Conservation (phyloP, 2,888 invertebrate species). For the Acrocyrtus sp. region DNA sequence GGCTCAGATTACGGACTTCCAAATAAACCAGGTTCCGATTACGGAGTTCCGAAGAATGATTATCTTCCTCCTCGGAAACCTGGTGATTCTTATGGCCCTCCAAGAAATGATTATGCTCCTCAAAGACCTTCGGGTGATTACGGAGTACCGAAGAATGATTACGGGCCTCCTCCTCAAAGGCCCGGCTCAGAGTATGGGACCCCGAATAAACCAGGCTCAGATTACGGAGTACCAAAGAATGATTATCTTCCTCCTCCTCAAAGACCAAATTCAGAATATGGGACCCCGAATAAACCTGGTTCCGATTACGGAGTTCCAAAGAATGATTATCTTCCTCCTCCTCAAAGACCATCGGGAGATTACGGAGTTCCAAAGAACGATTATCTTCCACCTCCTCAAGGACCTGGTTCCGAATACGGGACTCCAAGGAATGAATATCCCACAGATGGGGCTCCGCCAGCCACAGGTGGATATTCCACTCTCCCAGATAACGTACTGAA, state of each 20-base stretch:
- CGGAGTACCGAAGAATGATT: constrained; percentile 4
- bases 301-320: constrained; percentile 20
- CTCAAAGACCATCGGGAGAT: not conserved
- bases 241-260: not conserved
- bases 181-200: constrained; percentile 16
- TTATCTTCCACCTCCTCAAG: constrained; percentile 3
- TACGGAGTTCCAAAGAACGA: not conserved
- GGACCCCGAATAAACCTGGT: constrained; percentile 1
- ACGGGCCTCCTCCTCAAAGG: not conserved
- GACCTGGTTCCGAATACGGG: too few relatives aligned
- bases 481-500: constrained; percentile 34
- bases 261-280: constrained; percentile 4
- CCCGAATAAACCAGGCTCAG: constrained; percentile 1
- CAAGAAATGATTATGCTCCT: not conserved
- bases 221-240: constrained; percentile 13
- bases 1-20: constrained; percentile 36
- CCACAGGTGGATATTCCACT: constrained; percentile 24
- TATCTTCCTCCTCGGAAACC: constrained; percentile 46
- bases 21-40: constrained; percentile 22
- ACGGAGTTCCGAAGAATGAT: constrained; percentile 32
- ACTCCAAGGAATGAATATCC: not conserved
- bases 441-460: not conserved
- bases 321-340: constrained; percentile 19
- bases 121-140: constrained; percentile 6
- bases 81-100: constrained; percentile 10